Evolutionary conservation across 2,113 vertebrate species (phyloP), one percentile per base, ranked within the genome.

Genomic region (Mixornis gularis): DNA sequence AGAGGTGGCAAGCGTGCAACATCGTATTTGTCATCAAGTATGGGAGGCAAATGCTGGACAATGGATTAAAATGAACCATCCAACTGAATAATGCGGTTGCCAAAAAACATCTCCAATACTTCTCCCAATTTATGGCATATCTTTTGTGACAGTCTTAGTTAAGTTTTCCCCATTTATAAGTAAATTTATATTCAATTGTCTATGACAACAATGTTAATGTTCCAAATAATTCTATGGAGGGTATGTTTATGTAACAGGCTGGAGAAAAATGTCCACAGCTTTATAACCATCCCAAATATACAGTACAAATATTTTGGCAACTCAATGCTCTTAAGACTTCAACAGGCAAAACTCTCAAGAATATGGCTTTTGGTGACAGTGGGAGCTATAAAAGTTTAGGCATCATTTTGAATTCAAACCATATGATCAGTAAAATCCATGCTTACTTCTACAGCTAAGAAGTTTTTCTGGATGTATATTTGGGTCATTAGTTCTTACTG

Each of bases 331-430:
- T 70, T 77, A 87, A 65, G 49, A 58, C 32, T 24, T 88, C 65
- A 69, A 71, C 8, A 65, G 36, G 40, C 65, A 90, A 95, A 92
- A 66, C 63, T 59, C 74, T 83, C 49, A 92, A 81, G 65, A 85
- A 86, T 84, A 69, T 77, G 63, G 63, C 27, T 60, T 85, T 69
- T 85, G 63, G 83, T 60, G 46, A 69, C 80, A 80, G 41, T 27
- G 69, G 60, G 83, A 95, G 44, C 85, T 90, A 55, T 84, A 78
- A 88, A 92, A 90, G 25, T 84, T 60, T 46, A 44, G 79, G 77
- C 79, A 92, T 60, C 3, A 81, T 94, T 90, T 71, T 84, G 76
- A 90, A 94, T 95, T 78, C 30, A 94, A 93, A 95, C 93, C 92
- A 92, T 60, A 94, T 74, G 90, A 90, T 62, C 86, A 76, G 69